Base-by-base conservation (phyloP, 2,888 invertebrate species). In the Xestia ashworthii region DNA sequence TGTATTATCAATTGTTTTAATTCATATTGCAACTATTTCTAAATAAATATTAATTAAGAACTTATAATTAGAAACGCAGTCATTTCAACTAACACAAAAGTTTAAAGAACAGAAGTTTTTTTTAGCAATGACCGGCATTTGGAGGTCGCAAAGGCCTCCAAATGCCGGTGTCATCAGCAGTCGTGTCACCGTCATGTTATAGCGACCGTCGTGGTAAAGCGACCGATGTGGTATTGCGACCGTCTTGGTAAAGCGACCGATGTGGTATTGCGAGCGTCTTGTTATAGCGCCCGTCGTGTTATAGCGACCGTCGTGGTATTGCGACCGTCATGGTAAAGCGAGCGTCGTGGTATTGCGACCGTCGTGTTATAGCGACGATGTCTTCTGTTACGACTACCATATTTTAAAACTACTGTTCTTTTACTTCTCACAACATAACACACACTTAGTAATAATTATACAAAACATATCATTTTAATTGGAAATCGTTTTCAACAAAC, bases 1-100 rank as follows among this genome's bases (percentile, higher is more conserved):
- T 77, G 6, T 82, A 83, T 80, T 72, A 84, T 73, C 76, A 76
- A 81, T 80, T 83, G 66, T 72, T 90, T 90, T 88, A 91, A 90
- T 92, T 88, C 76, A 89, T 89, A 87, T 67, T 81, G 70, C 53
- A 58, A 76, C 70, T 80, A 80, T 71, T 75, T 71, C 81, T 86
- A 86, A 88, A 86, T 90, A 87, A 89, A 89, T 90, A 91, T 85
- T 89, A 89, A 89, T 91, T 93, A 91, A 87, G 81, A 86, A 75
- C 81, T 84, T 84, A 87, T 50, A 77, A 75, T 78, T 74, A 87
- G 25, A 71, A 71, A 84, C 70, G 75, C 78, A 73, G 74, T 74
- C 75, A 82, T 25, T 72, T 74, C 92, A 92, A 78, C 64, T 74
- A 74, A 79, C 74, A 75, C n/a, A 50, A 32, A 66, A 55, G 14